Evolutionary conservation across 2,888 invertebrate genomes (phyloP), one percentile per base, ranked within the genome.

Genomic region (Cataglyphis cursor): DNA sequence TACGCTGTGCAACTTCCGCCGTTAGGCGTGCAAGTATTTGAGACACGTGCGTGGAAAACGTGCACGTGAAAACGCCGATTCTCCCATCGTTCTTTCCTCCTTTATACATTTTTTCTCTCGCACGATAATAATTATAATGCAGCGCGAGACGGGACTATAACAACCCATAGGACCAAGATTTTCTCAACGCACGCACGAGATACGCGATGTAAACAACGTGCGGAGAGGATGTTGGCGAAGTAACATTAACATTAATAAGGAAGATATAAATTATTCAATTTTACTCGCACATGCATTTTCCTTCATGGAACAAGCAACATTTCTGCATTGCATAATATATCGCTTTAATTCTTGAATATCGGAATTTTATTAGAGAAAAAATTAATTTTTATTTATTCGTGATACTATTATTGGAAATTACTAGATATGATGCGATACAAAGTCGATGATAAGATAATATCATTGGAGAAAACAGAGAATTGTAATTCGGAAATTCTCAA

Each of bases 11-110:
- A 83, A 84, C 88, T 82, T 90, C 85, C 87, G 89, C 41, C 64
- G 62, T 12, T 65, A 59, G 64, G 57, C 75, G 70, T 74, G 87
- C 81, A 74, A 82, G 83, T 76, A 89, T 90, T 81, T 84, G 65
- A 88, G 81, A 82, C 65, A 70, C 81, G 83, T 85, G 81, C 83
- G 78, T 80, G 85, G 85, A 86, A 86, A 89, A 81, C 35, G 83
- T 85, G 81, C 66, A 54, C 62, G 75, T 64, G 65, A 48, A 82
- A 65, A 82, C 82, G 73, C 81, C 64, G 78, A 44, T 57, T 44
- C 48, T 51, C 57, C 54, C 81, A 61, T 54, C 38, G 48, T 61
- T 12, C 86, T 78, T 74, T 82, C 70, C 74, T 61, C 35, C 64
- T 61, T 35, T 28, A 24, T 57, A 10, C 15, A 31, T 57, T 28